Evolutionary conservation across 1,140 invertebrate genomes (phyloP), one percentile per base, ranked within the genome.

Genomic region (Pseudomyrmex gracilis): DNA sequence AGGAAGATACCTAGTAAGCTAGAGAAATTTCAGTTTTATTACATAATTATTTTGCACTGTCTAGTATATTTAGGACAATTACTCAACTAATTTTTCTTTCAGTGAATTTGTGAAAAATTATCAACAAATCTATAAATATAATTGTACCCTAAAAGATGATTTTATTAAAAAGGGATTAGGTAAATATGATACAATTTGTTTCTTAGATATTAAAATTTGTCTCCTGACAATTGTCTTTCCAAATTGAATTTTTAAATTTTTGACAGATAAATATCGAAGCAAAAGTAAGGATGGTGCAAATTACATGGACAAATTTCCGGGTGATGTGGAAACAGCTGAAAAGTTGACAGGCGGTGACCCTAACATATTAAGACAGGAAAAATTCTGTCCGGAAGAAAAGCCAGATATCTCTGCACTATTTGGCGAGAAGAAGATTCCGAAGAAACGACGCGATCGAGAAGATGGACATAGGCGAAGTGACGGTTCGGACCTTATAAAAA

Each of bases 161-260:
- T 97, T 97, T 87, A 97, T 97, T 77, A 96, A 95, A 90, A 97
- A 97, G 94, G 97, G 97, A 85, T 93, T 97, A 87, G 96, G 97
- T 97, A 95, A 95, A 96, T 96, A 83, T 85, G 43, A 85, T 86
- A 20, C 12, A 67, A 22, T 53, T 13, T 86, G 15, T 43, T 73
- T 85, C 74, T 85, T 70, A 12, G 9, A 17, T 47, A 13, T 49
- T 45, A 17, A 20, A 34, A 64, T 55, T 24, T 17, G 70, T 53
- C 34, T 17, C 3, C 20, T 12, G 5, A 15, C 10, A 47, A 7
- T 20, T 61, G 13, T 51, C 10, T 20, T 66, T 7, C 20, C 20
- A 22, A 17, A 47, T 64, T 12, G 53, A 83, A 51, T 13, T 34
- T 66, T 43, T 84, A 4, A 47, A 73, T 71, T 86, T 78, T 73